Evolutionary conservation across 2,888 invertebrate species (phyloP), one percentile per base, ranked within the genome.

Genomic region (Scaeva pyrastri): DNA sequence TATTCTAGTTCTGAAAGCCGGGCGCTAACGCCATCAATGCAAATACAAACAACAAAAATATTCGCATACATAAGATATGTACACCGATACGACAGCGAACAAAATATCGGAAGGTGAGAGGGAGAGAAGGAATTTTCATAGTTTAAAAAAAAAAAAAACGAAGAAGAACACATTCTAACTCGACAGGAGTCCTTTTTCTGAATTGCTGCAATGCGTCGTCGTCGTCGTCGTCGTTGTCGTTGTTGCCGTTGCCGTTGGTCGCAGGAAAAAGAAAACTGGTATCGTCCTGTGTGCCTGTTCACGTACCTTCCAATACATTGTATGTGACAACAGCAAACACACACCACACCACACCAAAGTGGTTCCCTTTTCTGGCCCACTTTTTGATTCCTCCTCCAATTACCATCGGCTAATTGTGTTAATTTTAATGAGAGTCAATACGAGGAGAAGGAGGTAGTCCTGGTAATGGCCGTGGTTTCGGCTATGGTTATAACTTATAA

Each of bases 331-430:
- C 5, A 60, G n/a, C n/a, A 60, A 58, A 14, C 19, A 36, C 36
- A 58, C 36, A 58, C 36, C 19, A 58, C 39, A 56, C n/a, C 45
- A 50, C 36, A 66, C 23, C 23, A 55, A 2, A 39, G 39, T 36
- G 19, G 36, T 39, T 68, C 36, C 36, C 6, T 8, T 68, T 23
- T 50, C 39, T 50, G 50, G 21, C 21, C 48, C 21, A 50, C n/a
- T 36, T 68, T 66, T 48, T 36, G 26, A 36, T 31, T 52, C 39
- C n/a, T 68, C 71, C 56, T 77, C 73, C 75, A 79, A 84, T 84
- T 84, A 79, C 79, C 75, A 84, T 75, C 72, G 60, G 66, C 75
- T 85, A 85, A 80, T 85, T 80, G 84, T 74, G 74, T 80, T 75
- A 50, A 74, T 71, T 81, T 74, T 45, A 70, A 64, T 48, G 45